These are phyloP conservation scores for Formicarius rufipectus DNA, from an alignment of 2,113 vertebrate genomes.

Conservation along the genomic window DNA sequence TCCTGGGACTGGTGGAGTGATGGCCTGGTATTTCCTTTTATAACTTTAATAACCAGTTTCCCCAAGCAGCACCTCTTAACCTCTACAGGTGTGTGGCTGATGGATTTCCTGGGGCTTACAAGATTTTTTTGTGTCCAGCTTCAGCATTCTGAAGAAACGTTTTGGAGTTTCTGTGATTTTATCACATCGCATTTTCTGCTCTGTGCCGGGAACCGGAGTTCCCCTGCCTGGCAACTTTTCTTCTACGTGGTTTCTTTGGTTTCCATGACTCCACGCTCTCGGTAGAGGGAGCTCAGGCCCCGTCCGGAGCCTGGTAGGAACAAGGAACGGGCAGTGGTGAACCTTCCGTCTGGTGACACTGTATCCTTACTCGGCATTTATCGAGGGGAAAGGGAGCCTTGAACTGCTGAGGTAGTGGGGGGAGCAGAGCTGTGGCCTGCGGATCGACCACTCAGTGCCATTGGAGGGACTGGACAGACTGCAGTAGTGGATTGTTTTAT, in stretches of 20 bases:
- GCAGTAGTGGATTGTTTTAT: rapidly evolving
- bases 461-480: not conserved
- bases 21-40: not conserved
- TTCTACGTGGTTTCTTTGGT: not conserved
- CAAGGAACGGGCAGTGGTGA: rapidly evolving
- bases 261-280: not conserved
- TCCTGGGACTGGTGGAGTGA: not conserved
- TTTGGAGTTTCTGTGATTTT: not conserved
- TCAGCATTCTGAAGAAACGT: not conserved
- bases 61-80: not conserved
- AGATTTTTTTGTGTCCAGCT: not conserved
- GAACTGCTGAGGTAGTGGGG: rapidly evolving
- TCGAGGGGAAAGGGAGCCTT: not conserved
- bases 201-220: rapidly evolving
- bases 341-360: rapidly evolving
- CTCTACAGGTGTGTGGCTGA: not conserved
- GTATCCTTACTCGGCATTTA: not conserved
- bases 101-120: rapidly evolving
- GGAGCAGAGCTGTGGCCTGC: not conserved
- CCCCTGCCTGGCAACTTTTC: not conserved
- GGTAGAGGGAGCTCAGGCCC: constrained; percentile 37
- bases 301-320: not conserved
- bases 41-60: not conserved
- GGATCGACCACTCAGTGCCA: rapidly evolving
- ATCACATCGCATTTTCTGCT: not conserved